phyloP scores from a whole-genome alignment of 1,140 invertebrate species.

The Aphelenchoides avenae region DNA sequence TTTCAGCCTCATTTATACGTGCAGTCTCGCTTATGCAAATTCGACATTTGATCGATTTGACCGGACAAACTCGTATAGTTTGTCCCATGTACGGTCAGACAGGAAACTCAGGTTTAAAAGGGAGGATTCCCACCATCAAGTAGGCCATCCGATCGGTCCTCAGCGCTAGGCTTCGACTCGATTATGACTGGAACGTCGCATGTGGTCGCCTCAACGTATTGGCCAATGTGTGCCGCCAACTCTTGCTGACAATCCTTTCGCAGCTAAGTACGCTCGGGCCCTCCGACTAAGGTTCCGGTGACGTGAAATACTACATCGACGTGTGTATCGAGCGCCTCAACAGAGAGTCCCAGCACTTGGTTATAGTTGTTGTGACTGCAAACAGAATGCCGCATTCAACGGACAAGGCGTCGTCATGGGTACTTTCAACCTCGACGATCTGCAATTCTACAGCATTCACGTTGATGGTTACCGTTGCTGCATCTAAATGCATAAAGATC shows the following conservation, averaged over 20 bases:
- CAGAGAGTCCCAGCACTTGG: conserved; percentile 93
- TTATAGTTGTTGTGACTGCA: conserved; percentile 91
- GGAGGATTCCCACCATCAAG: conserved; percentile 98
- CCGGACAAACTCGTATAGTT: too few species aligned
- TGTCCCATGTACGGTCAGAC: too few species aligned
- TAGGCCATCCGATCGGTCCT: conserved; percentile 93
- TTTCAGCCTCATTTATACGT: too few species aligned
- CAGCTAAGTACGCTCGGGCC: conserved; percentile 95
- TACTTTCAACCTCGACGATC: conserved; percentile 94
- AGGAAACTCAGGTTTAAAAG: too few species aligned
- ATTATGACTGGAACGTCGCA: conserved; percentile 99
- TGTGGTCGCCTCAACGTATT: conserved; percentile 90
- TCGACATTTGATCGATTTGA: too few species aligned
- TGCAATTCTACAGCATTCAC: conserved; percentile 95
- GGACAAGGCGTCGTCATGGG: conserved; percentile 98
- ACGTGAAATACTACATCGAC: conserved; percentile 99
- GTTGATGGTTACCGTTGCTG: conserved; percentile 58
- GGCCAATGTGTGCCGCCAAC: conserved; percentile 96
- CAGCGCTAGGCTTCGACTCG: conserved; percentile 88
- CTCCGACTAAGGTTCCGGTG: conserved; percentile 96
- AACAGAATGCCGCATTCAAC: conserved; percentile 97
- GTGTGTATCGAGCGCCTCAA: conserved; percentile 96
- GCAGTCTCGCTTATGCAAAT: too few species aligned
- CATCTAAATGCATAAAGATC: background rate
- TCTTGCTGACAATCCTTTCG: conserved; percentile 91